Percentiles rank a stretch among this genome's conserved stretches.
These are phyloP conservation scores for Rhinophrynus dorsalis DNA, from an alignment of 2,797 vertebrate genomes.

Conservation along the genomic window DNA sequence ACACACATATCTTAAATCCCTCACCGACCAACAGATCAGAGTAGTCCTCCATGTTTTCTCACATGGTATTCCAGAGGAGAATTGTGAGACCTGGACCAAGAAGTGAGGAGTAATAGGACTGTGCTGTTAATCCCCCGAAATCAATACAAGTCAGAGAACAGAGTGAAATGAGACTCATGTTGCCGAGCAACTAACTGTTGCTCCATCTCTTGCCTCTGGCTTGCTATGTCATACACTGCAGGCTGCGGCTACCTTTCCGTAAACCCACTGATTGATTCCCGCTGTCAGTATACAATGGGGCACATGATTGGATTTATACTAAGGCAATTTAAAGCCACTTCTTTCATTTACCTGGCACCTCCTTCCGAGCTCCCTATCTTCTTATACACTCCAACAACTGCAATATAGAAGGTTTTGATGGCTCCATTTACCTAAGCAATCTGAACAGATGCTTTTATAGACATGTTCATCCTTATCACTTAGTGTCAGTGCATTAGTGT, in stretches of 20 bases:
- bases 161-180: not conserved
- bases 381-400: not conserved
- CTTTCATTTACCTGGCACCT: conserved; percentile 1
- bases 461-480: not conserved
- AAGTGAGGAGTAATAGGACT: not conserved
- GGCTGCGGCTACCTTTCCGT: conserved; percentile 1
- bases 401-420: not conserved
- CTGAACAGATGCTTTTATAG: not conserved
- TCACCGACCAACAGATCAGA: too few species aligned
- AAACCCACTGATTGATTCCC: conserved; percentile 18
- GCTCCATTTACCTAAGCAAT: not conserved
- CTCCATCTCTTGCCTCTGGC: not conserved
- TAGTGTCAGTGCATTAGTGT: not conserved
- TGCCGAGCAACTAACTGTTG: conserved; percentile 24
- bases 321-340: conserved; percentile 26
- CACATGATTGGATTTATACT: conserved; percentile 30
- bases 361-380: not conserved
- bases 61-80: not conserved
- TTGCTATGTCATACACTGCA: not conserved
- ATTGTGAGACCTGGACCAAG: not conserved
- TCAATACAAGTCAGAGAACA: conserved; percentile 11
- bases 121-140: not conserved
- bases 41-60: too few species aligned
- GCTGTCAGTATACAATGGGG: conserved; percentile 27
- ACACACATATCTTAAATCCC: too few species aligned